Base-by-base conservation (phyloP, 64 coral and sea anemone species). In the Montipora foliosa region DNA sequence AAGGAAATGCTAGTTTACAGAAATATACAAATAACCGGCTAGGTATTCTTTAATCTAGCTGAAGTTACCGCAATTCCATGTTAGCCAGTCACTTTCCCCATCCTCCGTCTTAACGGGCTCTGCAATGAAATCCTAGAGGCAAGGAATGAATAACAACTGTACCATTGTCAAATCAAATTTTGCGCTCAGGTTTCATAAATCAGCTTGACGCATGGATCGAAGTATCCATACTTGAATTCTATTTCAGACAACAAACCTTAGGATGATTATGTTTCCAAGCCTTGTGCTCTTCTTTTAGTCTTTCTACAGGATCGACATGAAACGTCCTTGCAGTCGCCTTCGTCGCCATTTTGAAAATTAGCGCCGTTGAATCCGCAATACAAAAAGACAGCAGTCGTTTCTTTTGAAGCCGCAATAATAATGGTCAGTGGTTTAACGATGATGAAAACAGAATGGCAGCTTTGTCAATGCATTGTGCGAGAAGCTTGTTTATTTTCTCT, bases 231-330 rank as follows among this genome's bases (percentile, higher is more conserved):
- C 1, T 70, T 0, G 5, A 47, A 0, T 51, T 9, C 6, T 72
- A 5, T 49, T 47, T 13, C n/a, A 44, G 64, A 49, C 46, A 21
- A n/a, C 81, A 64, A 46, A 91, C 95, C 73, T 91, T 78, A 25
- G 95, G 95, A 75, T 96, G 95, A 22, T 45, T 74, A 75, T 89
- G 88, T 71, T 94, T 96, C 95, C 95, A 96, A 16, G 95, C 95
- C 75, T 91, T 94, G 21, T 88, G 85, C 80, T 96, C 95, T 60
- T 96, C 95, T 88, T 91, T 85, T 24, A 96, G 17, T 74, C 95
- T 96, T 82, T 96, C 91, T 20, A 72, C 45, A 46, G 92, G 82
- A 87, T 96, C 95, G 74, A 96, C 95, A 3, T 72, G 64, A n/a
- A 77, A 21, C 59, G 22, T 11, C 50, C 82, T 86, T 44, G 62